A percentile compares a stretch with the other conserved stretches of the same genome.
Evolutionary conservation across 2,113 vertebrate species (phyloP).

Genomic region (Ictalurus furcatus): DNA sequence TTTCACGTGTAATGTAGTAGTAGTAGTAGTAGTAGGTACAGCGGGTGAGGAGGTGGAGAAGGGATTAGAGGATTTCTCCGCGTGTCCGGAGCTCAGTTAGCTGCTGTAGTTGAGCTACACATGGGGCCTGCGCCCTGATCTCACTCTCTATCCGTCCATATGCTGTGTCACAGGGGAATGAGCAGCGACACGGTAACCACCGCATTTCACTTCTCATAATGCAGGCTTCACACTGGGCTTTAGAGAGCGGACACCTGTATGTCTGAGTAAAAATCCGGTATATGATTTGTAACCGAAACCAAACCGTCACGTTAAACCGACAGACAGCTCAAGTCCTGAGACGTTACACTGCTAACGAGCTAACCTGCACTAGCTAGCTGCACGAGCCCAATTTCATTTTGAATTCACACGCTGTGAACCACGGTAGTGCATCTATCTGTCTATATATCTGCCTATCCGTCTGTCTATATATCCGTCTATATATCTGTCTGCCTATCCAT

Average conservation of each 20-base stretch:
- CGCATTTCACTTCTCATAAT: too few species aligned
- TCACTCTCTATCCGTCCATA: background rate
- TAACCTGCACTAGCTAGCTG: constrained; percentile 9
- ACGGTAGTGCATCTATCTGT: too few species aligned
- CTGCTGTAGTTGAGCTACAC: background rate
- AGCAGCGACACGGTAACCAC: background rate
- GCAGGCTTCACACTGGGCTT: background rate
- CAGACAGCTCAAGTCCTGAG: constrained; percentile 8
- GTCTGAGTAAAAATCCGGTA: too few species aligned
- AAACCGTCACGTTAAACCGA: background rate
- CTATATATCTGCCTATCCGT: background rate
- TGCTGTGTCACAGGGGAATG: constrained; percentile 2
- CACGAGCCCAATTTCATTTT: background rate
- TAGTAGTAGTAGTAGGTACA: background rate
- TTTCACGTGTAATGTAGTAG: background rate
- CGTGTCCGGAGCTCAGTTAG: background rate
- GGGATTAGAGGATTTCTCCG: background rate
- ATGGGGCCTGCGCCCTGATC: background rate
- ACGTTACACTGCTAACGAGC: background rate
- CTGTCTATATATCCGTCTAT: too few species aligned
- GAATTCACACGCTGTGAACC: background rate
- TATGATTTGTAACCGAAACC: background rate
- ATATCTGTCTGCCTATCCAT: too few species aligned
- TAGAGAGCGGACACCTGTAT: background rate
- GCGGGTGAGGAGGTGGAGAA: background rate